phyloP scores from a whole-genome alignment of 2,113 vertebrate species.

The Corythornis cristatus region DNA sequence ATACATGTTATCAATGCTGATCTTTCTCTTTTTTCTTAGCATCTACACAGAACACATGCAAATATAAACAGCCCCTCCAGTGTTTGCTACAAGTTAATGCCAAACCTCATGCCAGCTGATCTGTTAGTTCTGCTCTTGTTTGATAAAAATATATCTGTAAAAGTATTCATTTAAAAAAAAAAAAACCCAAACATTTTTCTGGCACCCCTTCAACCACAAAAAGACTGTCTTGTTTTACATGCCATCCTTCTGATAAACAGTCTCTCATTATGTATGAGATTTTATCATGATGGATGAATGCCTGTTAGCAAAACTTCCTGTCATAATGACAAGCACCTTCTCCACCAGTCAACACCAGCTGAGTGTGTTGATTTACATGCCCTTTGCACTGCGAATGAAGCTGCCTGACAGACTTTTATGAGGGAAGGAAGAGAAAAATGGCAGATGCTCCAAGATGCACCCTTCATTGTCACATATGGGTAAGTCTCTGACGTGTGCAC shows the following conservation, averaged over 20 bases:
- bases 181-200: not conserved
- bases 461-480: not conserved
- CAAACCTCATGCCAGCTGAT: not conserved
- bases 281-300: not conserved
- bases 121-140: not conserved
- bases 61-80: not conserved
- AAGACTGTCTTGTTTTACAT: not conserved
- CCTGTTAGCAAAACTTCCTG: not conserved
- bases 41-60: not conserved
- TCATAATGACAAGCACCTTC: not conserved
- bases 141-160: not conserved
- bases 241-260: not conserved
- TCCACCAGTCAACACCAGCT: not conserved
- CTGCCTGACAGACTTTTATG: slow-evolving; percentile 8
- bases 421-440: not conserved
- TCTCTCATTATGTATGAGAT: not conserved
- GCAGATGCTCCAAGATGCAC: not conserved
- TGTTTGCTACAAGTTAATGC: not conserved
- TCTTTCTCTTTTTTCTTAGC: not conserved
- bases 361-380: not conserved
- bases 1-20: not conserved
- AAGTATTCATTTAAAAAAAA: not conserved
- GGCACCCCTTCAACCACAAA: not conserved
- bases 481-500: not conserved
- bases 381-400: slow-evolving; percentile 20